Evolutionary conservation across 2,888 invertebrate species (phyloP), one percentile per base, ranked within the genome.

Genomic region (Mesoligia furuncula): DNA sequence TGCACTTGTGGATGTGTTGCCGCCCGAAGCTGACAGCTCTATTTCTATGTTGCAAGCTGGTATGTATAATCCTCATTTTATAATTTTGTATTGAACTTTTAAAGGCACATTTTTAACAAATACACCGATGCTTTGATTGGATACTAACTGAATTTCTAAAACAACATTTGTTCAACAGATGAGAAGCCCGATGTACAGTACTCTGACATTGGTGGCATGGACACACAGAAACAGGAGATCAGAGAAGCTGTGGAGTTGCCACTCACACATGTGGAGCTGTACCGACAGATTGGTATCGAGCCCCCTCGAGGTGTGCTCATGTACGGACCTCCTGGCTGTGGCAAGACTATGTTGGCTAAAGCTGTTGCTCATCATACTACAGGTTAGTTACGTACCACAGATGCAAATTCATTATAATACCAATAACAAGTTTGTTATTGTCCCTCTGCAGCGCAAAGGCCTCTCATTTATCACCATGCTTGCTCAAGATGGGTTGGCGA

Each of bases 291-390:
- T 92, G 99, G 99, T 95, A 99, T 99, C 92, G 99, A 99, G 94
- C 99, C 99, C 1, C 99, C 99, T 0, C 97, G 99, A 36, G 99
- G 99, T 89, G 99, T 99, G 2, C 97, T 99, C 57, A 99, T 99
- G 99, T 99, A 99, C 92, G 99, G 99, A 0, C 99, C 99, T n/a
- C 99, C 99, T 0, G 99, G 99, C 2, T 99, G 99, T 95, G 99
- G 99, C 48, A 99, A 99, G 96, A 99, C 99, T 77, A 99, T 99
- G 99, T 97, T 99, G 90, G 99, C 99, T 51, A 99, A 99, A 95
- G 99, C 99, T 85, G 99, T 99, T 13, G 99, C 99, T 27, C 99
- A 99, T 97, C 99, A 99, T 92, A 99, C 99, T 59, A 99, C 99
- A 88, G 98, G 98, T 98, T 93, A 64, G 31, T 61, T n/a, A 24